Percentiles rank a stretch among this genome's conserved stretches.
Evolutionary conservation across 1,140 invertebrate species (phyloP).

Genomic region (Cataglyphis hispanica): DNA sequence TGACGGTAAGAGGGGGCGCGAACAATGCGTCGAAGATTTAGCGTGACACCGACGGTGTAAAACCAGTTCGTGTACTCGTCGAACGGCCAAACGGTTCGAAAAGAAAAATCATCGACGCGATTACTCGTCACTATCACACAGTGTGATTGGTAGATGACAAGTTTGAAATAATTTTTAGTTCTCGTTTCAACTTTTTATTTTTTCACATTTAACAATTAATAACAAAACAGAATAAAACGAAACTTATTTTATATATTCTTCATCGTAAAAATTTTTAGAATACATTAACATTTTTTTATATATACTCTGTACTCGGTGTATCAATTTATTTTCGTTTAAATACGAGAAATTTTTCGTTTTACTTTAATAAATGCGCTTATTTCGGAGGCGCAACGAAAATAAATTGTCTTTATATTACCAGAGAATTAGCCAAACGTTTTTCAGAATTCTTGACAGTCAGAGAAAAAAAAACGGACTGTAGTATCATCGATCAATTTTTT

Average conservation of each 20-base stretch:
- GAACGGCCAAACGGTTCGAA: conserved; percentile 53
- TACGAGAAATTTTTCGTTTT: background rate
- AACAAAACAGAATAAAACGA: background rate
- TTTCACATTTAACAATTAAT: background rate
- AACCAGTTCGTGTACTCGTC: conserved; percentile 70
- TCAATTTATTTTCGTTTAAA: background rate
- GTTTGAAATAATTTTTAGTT: background rate
- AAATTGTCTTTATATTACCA: conserved; percentile 26
- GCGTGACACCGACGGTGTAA: conserved; percentile 81
- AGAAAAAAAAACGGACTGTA: conserved; percentile 34
- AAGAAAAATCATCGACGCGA: conserved; percentile 43
- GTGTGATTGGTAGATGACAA: background rate
- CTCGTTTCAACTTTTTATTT: background rate
- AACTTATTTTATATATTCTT: background rate
- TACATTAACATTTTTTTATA: background rate
- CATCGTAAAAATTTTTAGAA: background rate
- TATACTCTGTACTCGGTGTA: background rate
- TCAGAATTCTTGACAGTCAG: background rate
- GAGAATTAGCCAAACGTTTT: conserved; percentile 30
- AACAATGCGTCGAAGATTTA: conserved; percentile 83
- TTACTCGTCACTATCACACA: conserved; percentile 20
- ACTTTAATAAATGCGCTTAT: background rate
- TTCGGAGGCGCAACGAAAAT: background rate
- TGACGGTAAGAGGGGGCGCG: conserved; percentile 80
- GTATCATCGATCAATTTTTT: conserved; percentile 63